Evolutionary conservation across 2,113 vertebrate species (phyloP), one percentile per base, ranked within the genome.

Genomic region (Urocitellus parryii): DNA sequence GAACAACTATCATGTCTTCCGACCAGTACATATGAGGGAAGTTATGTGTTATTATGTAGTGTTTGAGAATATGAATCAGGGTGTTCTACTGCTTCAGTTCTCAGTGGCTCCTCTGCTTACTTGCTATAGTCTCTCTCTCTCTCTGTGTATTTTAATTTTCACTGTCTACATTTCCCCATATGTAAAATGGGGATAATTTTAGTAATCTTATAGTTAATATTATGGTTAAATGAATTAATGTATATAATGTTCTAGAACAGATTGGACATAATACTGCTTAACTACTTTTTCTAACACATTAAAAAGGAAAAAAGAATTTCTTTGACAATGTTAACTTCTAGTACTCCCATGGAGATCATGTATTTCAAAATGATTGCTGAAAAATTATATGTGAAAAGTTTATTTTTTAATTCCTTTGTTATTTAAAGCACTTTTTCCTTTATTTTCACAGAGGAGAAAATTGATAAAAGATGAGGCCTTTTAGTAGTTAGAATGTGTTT

Each of bases 311-410:
- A 74, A 81, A 83, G 48, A 4, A 72, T 89, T 96, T 94, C 6
- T 27, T 77, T 89, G 20, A 51, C 72, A 73, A 22, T 90, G 9
- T 63, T 92, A 81, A 77, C 74, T 61, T 96, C 4, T 72, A 8
- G 72, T 74, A 92, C 16, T 88, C 10, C 78, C 67, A 80, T 7
- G 79, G 74, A 84, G 56, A 63, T 93, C 32, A 65, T 65, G 1
- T 51, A 29, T 93, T 96, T 96, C 74, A 51, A 92, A 96, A 67
- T 83, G 58, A 74, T 73, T 84, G 8, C 53, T 88, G 42, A 81
- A 92, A 85, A 81, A 58, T 51, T 96, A 51, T 29, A 37, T 88
- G 20, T 92, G 73, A 67, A 94, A 91, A 51, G 6, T 84, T 81
- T 39, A 70, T 87, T 68, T 92, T 93, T 89, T 4, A 2, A 45